These are phyloP conservation scores for Dryas iulia DNA, from an alignment of 1,140 invertebrate genomes.

Conservation along the genomic window DNA sequence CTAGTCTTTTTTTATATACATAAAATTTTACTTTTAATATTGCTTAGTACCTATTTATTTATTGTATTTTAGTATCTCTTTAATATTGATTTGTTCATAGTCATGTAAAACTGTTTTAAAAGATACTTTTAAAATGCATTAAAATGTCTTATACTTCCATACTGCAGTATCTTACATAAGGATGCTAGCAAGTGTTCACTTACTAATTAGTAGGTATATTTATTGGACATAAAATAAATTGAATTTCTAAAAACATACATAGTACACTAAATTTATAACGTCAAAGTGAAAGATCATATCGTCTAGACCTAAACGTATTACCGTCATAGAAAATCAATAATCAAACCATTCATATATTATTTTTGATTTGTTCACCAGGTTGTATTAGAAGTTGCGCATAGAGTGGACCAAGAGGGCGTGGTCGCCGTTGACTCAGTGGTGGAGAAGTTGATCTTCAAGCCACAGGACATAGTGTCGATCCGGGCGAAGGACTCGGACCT, in stretches of 20 bases:
- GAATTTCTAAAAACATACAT: neutral
- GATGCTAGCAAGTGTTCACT: too few species aligned
- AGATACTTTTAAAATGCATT: too few species aligned
- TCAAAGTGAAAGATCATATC: neutral
- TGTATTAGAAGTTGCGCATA: conserved; percentile 91
- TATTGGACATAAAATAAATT: too few species aligned
- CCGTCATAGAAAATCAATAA: neutral
- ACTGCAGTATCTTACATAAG: too few species aligned
- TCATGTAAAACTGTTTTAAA: too few species aligned
- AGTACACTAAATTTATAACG: neutral
- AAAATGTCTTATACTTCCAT: too few species aligned
- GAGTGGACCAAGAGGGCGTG: conserved; percentile 85
- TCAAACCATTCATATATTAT: neutral
- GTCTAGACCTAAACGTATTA: neutral
- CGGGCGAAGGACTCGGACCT: conserved; percentile 90
- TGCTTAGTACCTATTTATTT: too few species aligned
- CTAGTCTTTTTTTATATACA: too few species aligned
- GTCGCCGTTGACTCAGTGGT: conserved; percentile 86
- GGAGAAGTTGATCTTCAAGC: conserved; percentile 92
- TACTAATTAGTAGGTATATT: too few species aligned
- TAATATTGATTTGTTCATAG: too few species aligned
- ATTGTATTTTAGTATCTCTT: too few species aligned
- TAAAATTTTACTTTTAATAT: too few species aligned
- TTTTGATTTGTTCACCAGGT: conserved; percentile 67
- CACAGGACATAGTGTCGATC: conserved; percentile 90